phyloP scores from a whole-genome alignment of 64 coral and sea anemone species.

The Orbicella faveolata region DNA sequence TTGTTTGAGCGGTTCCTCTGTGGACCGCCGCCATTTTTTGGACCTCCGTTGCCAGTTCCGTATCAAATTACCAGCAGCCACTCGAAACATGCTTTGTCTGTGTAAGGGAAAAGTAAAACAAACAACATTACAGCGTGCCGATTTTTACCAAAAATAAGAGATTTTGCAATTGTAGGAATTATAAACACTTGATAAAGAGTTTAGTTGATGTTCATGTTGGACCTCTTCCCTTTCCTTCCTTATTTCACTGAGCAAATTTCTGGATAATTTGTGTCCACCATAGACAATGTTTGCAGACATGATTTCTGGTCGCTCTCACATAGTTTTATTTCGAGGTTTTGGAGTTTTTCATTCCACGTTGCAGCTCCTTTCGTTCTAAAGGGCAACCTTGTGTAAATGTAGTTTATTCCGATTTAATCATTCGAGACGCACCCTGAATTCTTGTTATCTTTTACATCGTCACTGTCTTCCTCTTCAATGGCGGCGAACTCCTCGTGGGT shows the following conservation, averaged over 20 bases:
- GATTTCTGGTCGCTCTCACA: no score
- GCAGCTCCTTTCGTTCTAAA: no score
- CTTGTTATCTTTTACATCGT: conserved; percentile 29
- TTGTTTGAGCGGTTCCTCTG: conserved; percentile 44
- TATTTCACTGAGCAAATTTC: no score
- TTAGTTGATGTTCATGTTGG: no score
- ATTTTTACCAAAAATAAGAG: no score
- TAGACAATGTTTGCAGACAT: no score
- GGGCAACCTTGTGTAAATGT: not conserved
- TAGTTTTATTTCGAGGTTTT: no score
- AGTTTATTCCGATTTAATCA: not conserved
- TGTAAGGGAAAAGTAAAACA: not conserved
- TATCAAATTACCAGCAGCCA: conserved; percentile 58
- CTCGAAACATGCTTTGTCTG: conserved; percentile 62
- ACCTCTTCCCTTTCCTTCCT: no score
- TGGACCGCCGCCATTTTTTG: conserved; percentile 77
- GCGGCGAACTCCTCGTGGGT: conserved; percentile 27
- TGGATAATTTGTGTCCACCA: no score
- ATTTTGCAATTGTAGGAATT: no score
- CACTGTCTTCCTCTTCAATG: conserved; percentile 50
- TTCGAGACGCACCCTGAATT: conserved; percentile 9
- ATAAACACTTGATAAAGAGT: no score
- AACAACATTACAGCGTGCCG: not conserved
- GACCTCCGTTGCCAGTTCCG: conserved; percentile 73
- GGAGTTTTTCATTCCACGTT: no score